These are phyloP conservation scores for Periophthalmus magnuspinnatus DNA, from an alignment of 2,797 vertebrate genomes.

Conservation along the genomic window DNA sequence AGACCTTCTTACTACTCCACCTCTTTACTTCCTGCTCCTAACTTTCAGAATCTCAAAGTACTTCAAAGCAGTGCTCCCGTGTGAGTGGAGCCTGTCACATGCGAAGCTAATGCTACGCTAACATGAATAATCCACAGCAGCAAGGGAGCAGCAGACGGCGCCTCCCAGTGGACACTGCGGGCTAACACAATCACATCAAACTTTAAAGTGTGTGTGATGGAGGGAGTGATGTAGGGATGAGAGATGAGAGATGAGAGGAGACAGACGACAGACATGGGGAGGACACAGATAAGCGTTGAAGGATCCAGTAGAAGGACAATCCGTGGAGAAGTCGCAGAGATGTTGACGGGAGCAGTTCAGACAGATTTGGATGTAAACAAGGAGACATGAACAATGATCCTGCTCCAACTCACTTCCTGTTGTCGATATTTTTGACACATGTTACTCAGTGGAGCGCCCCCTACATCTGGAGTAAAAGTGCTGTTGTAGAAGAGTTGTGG, in stretches of 20 bases:
- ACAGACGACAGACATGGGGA: not conserved
- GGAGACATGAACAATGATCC: too few relatives aligned
- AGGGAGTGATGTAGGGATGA: not conserved
- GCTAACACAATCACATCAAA: not conserved
- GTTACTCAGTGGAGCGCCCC: not conserved
- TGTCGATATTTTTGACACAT: not conserved
- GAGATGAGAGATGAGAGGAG: not conserved
- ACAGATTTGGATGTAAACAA: not conserved
- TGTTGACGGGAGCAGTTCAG: not conserved
- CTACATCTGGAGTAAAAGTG: not conserved
- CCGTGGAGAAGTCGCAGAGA: not conserved
- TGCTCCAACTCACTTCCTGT: not conserved
- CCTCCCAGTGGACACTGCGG: not conserved
- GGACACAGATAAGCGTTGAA: not conserved
- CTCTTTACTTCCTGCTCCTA: not conserved
- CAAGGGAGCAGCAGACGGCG: not conserved
- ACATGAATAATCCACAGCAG: constrained; percentile 6
- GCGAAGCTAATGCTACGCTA: not conserved
- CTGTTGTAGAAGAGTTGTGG: too few relatives aligned
- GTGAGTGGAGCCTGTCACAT: not conserved
- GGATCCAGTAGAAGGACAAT: not conserved
- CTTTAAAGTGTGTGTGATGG: not conserved
- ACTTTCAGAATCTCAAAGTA: not conserved
- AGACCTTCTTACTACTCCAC: not conserved
- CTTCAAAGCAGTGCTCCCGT: not conserved